Evolutionary conservation across 2,888 invertebrate genomes (phyloP), one percentile per base, ranked within the genome.

Genomic region (Ennomos erosarius): DNA sequence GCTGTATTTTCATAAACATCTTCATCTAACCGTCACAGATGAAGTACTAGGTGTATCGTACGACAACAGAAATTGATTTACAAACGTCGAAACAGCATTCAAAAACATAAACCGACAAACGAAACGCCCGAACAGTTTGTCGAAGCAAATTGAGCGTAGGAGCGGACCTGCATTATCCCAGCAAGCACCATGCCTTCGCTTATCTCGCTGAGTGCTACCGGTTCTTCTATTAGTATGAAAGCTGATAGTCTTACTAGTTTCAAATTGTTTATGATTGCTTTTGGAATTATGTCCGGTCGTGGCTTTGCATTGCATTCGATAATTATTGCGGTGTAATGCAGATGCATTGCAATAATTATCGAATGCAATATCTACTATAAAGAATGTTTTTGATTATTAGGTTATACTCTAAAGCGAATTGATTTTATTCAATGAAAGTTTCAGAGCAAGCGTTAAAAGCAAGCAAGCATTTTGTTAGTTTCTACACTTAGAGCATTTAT

Each of bases 61-160:
- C 11, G n/a, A 43, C 35, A 55, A 16, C n/a, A 39, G 52, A 44
- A 58, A 52, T 53, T 44, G 52, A 53, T 48, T 58, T 48, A 47
- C 52, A 58, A 52, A 58, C 43, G 52, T 47, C 42, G 16, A 48
- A 51, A 40, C 56, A 42, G 42, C 44, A n/a, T 52, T 48, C 38
- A 43, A 51, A 43, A 1, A 49, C 50, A 53, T 44, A 50, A 48
- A 49, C 48, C 47, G 43, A 48, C 59, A 48, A 56, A 62, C 55
- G 61, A 50, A 55, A 64, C 40, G 42, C 40, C 59, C 67, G 64
- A 70, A 67, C 61, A 72, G 81, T 81, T 79, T 78, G 75, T 76
- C 39, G 68, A 79, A 76, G 79, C 82, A 85, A 86, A 87, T 85
- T 83, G 82, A 83, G 78, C 82, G 76, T 78, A 79, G 80, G 75